Conservation (phyloP, 2,888 invertebrate genomes). For the Tenthredo livida region DNA sequence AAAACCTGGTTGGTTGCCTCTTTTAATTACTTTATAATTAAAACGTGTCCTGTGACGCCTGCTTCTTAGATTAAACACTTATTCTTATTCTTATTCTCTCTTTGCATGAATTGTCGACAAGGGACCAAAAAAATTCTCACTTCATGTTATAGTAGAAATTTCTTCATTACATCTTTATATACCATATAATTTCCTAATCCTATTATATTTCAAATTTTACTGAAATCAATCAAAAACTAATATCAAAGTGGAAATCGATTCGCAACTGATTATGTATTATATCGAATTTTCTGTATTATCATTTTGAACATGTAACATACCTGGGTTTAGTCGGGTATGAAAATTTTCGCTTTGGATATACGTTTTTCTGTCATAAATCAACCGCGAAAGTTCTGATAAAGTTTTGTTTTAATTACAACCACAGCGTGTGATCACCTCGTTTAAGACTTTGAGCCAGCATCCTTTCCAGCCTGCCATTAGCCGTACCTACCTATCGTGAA, state of each 20-base stretch:
- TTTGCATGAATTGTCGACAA: background rate
- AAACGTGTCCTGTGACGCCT: slow-evolving; percentile 49
- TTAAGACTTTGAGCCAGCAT: slow-evolving; percentile 59
- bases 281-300: background rate
- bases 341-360: background rate
- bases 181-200: too few species aligned
- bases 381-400: slow-evolving; percentile 24
- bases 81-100: slow-evolving; percentile 14
- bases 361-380: slow-evolving; percentile 8
- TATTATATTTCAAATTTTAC: background rate
- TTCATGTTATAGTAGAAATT: background rate
- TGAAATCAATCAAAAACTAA: background rate
- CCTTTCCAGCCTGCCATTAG: slow-evolving; percentile 36
- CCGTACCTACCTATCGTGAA: slow-evolving; percentile 59
- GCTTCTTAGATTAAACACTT: slow-evolving; percentile 45
- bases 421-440: slow-evolving; percentile 69
- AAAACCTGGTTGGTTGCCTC: slow-evolving; percentile 46
- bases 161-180: background rate
- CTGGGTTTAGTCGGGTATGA: background rate
- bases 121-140: background rate
- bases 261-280: background rate
- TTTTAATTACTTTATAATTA: slow-evolving; percentile 53
- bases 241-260: background rate
- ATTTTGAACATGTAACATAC: background rate
- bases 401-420: slow-evolving; percentile 75